phyloP scores from a whole-genome alignment of 2,797 vertebrate genomes.

The Pangasius mekongensis region DNA sequence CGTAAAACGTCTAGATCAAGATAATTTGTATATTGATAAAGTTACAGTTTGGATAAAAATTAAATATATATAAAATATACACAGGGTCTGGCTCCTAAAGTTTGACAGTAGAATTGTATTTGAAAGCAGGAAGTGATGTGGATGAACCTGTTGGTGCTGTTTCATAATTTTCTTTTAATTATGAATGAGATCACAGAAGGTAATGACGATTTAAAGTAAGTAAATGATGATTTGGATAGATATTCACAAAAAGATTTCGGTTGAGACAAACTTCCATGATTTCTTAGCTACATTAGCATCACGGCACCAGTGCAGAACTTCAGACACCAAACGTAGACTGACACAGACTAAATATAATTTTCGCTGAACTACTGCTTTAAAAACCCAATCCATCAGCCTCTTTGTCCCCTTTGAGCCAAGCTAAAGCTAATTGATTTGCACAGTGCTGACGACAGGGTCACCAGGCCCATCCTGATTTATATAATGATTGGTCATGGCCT shows the following conservation, averaged over 20 bases:
- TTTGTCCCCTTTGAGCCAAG: constrained; percentile 53
- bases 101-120: neutral
- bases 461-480: constrained; percentile 68
- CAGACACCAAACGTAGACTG: neutral
- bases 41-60: neutral
- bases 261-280: neutral
- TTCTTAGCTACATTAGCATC: neutral
- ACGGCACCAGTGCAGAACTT: neutral
- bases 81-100: neutral
- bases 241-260: neutral
- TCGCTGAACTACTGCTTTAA: too few species aligned
- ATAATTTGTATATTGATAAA: neutral
- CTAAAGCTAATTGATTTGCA: constrained; percentile 64
- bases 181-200: neutral
- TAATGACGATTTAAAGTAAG: neutral
- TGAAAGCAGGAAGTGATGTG: neutral
- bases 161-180: neutral
- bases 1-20: neutral
- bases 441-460: constrained; percentile 62
- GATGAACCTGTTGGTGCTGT: neutral
- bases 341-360: neutral
- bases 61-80: neutral
- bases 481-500: constrained; percentile 66
- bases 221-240: neutral
- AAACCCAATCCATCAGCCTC: neutral